phyloP scores from a whole-genome alignment of 2,113 vertebrate genomes.

The Tragelaphus strepsiceros region DNA sequence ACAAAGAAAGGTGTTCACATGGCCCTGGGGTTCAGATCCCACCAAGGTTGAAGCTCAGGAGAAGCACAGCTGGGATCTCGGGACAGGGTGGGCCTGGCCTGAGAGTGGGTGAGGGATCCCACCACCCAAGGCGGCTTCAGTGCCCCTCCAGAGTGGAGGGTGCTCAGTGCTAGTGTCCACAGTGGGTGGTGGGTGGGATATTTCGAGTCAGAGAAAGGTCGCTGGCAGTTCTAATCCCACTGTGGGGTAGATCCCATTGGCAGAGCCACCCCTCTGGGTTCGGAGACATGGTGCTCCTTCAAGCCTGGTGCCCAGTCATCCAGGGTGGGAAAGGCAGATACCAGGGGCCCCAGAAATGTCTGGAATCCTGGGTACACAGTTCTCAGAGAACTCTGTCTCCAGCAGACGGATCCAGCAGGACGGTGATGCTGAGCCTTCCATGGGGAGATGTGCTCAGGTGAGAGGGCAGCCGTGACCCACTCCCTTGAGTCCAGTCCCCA shows the following conservation, averaged over 20 bases:
- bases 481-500: neutral
- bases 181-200: neutral
- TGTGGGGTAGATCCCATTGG: neutral
- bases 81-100: neutral
- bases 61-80: neutral
- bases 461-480: neutral
- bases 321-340: neutral
- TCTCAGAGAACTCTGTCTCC: neutral
- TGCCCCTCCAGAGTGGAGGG: neutral
- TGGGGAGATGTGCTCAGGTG: neutral
- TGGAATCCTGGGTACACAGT: neutral
- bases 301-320: neutral
- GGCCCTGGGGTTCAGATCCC: neutral
- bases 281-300: neutral
- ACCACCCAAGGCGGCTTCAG: fast-evolving
- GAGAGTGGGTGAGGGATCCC: neutral
- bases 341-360: neutral
- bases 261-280: neutral
- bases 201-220: neutral
- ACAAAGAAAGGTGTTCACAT: neutral
- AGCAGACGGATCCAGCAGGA: neutral
- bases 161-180: neutral
- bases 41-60: neutral
- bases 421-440: neutral
- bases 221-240: neutral